Conservation (phyloP, 2,113 vertebrate genomes). For the Phrynosoma platyrhinos region DNA sequence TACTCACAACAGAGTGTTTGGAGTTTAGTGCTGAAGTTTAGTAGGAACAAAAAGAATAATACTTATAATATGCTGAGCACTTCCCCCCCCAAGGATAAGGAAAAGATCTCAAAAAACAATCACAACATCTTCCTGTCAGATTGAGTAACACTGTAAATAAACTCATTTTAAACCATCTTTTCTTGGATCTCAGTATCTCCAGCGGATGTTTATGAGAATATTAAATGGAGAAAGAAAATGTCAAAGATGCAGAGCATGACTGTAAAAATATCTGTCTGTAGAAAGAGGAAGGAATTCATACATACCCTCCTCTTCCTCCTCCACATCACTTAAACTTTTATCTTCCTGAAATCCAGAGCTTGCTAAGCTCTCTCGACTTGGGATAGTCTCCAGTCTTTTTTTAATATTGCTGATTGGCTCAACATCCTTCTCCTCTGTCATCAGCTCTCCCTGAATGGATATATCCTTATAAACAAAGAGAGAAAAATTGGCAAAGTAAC, state of each 20-base stretch:
- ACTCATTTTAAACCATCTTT: conserved; percentile 80
- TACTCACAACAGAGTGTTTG: conserved; percentile 50
- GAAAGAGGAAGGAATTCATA: conserved; percentile 80
- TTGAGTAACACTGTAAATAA: conserved; percentile 80
- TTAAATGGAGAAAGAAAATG: conserved; percentile 80
- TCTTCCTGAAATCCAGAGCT: conserved; percentile 85
- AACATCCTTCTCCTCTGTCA: conserved; percentile 67
- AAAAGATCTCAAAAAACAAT: conserved; percentile 68
- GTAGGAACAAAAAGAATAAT: conserved; percentile 45
- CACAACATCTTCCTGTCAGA: conserved; percentile 74
- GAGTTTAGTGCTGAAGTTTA: conserved; percentile 58
- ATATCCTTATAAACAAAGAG: conserved; percentile 75
- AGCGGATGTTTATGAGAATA: conserved; percentile 83
- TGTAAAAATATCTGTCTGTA: conserved; percentile 77
- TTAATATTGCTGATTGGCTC: conserved; percentile 65
- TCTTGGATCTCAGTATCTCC: conserved; percentile 75
- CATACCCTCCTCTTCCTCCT: conserved; percentile 84
- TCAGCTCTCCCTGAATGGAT: conserved; percentile 64
- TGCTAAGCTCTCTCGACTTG: conserved; percentile 76
- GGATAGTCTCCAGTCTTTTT: conserved; percentile 73
- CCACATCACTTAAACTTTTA: conserved; percentile 78
- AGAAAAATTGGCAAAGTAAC: neutral
- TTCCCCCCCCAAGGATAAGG: conserved; percentile 60
- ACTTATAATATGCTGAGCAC: conserved; percentile 15
- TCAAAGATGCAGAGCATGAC: conserved; percentile 75